Conservation (phyloP, 2,888 invertebrate genomes). For the Erpobdella octoculata region DNA sequence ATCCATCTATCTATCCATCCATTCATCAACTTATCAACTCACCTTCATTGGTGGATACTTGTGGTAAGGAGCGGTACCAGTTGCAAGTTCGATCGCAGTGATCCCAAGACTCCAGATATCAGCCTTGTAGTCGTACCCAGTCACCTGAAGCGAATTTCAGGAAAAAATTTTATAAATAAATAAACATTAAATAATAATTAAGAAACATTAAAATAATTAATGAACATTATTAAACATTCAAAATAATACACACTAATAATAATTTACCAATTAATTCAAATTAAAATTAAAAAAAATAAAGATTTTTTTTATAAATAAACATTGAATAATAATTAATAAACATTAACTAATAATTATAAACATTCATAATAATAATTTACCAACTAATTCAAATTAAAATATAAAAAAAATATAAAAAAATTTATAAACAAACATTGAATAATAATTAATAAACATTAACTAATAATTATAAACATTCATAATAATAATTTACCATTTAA, state of each 20-base stretch:
- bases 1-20: no score
- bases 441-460: neutral
- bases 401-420: neutral
- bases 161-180: neutral
- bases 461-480: neutral
- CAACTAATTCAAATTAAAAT: neutral
- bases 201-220: neutral
- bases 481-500: neutral
- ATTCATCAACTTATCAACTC: no score
- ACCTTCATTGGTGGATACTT: conserved; percentile 96
- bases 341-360: neutral
- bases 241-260: neutral
- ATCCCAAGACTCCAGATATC: conserved; percentile 89
- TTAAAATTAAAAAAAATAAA: neutral
- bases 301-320: neutral
- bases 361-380: neutral
- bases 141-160: conserved; percentile 52
- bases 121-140: conserved; percentile 94
- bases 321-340: neutral
- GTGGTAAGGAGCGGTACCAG: conserved; percentile 89
- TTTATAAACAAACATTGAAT: neutral
- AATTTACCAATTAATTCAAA: neutral
- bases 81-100: conserved; percentile 96
- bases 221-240: neutral
- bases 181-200: neutral